Conservation (phyloP, 2,797 vertebrate species). For the Yasuhikotakia modesta region DNA sequence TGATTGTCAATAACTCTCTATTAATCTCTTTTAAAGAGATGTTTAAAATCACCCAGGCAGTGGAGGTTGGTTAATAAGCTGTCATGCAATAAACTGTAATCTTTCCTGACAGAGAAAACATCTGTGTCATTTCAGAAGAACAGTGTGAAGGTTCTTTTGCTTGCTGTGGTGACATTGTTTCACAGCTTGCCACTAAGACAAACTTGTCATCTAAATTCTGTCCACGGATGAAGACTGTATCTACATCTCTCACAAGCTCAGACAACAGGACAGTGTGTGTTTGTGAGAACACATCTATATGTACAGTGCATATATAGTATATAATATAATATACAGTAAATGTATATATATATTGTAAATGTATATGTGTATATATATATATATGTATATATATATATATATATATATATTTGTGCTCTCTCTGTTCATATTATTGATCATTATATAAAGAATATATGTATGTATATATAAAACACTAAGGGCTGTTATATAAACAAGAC, state of each 20-base stretch:
- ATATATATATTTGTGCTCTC: too few relatives aligned
- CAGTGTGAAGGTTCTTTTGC: conserved; percentile 48
- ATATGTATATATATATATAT: too few relatives aligned
- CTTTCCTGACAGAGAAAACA: conserved; percentile 58
- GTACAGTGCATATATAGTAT: background rate
- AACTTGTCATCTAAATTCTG: conserved; percentile 43
- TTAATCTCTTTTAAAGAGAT: conserved; percentile 33
- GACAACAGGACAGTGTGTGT: conserved; percentile 15
- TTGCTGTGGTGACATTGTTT: conserved; percentile 46
- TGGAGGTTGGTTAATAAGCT: conserved; percentile 55
- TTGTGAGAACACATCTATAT: conserved; percentile 15
- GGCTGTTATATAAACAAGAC: conserved; percentile 43
- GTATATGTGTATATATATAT: too few relatives aligned
- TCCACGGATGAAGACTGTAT: conserved; percentile 15
- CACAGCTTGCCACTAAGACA: conserved; percentile 39
- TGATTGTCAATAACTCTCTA: conserved; percentile 55
- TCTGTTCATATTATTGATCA: too few relatives aligned
- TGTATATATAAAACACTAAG: background rate
- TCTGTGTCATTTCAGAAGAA: conserved; percentile 58
- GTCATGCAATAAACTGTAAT: conserved; percentile 56
- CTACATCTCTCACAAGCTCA: background rate
- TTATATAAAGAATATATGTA: too few relatives aligned
- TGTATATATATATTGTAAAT: too few relatives aligned
- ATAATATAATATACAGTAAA: too few relatives aligned
- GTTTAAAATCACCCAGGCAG: conserved; percentile 51